Evolutionary conservation across 2,888 invertebrate genomes (phyloP).

Genomic region (Lottia gigantea): DNA sequence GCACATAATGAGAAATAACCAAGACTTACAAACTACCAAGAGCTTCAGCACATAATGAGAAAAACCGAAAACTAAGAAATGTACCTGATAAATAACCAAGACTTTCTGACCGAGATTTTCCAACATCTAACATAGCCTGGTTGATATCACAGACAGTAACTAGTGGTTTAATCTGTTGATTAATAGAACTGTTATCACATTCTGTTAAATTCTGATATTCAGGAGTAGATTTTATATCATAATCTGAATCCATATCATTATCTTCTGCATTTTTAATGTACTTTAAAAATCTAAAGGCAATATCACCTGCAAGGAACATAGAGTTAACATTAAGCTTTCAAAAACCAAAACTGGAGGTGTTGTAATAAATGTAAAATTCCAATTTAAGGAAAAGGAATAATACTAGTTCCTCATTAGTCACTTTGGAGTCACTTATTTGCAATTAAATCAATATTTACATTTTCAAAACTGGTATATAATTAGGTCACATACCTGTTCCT

Average conservation of each 20-base stretch:
- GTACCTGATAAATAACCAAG: conserved; percentile 70
- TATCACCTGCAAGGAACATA: conserved; percentile 78
- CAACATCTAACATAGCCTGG: conserved; percentile 92
- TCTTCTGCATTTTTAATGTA: conserved; percentile 47
- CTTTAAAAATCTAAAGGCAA: conserved; percentile 84
- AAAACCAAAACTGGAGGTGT: too few relatives aligned
- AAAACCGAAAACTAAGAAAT: too few relatives aligned
- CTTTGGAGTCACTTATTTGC: neutral
- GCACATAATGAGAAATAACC: too few relatives aligned
- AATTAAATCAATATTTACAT: neutral
- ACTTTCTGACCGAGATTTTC: conserved; percentile 78
- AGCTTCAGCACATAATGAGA: neutral
- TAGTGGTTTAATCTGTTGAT: conserved; percentile 26
- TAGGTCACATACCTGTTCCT: conserved; percentile 82
- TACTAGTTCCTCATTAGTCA: neutral
- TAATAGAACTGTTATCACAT: conserved; percentile 23
- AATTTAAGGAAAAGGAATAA: neutral
- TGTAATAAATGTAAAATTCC: neutral
- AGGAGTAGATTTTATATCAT: conserved; percentile 26
- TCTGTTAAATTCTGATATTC: conserved; percentile 14
- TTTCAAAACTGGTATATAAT: neutral
- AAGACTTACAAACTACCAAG: neutral
- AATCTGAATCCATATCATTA: conserved; percentile 35
- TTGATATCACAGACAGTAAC: conserved; percentile 83
- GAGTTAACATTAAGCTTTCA: too few relatives aligned